Base-by-base conservation (phyloP, 2,888 invertebrate species). In the Zaprionus bogoriensis region DNA sequence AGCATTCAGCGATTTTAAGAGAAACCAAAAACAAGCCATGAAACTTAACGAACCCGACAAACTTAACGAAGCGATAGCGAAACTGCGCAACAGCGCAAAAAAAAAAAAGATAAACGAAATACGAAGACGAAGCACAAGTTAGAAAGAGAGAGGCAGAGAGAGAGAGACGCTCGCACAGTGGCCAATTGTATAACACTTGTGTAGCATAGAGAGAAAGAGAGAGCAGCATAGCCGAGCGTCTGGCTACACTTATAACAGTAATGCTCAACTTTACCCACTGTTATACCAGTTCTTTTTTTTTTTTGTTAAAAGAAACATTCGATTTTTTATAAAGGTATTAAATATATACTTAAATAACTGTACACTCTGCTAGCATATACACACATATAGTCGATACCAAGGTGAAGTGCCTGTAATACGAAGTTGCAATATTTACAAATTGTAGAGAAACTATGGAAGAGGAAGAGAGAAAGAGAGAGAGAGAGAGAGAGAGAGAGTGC, bases 371-470 rank as follows among this genome's bases (percentile, higher is more conserved):
- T n/a, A n/a, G n/a, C n/a, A n/a, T 70, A 45, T 47, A 67, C 19
- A 32, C 45, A 20, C 27, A 58, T 10, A 12, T 54, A 50, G 51
- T 36, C 38, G 19, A 47, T 61, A 58, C 39, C 60, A 87, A 67
- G 83, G 62, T 81, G 68, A 82, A 87, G 81, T 82, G 81, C 81
- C 81, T 81, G 81, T 74, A 60, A 63, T 55, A 54, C 45, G 38
- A 64, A 53, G 81, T 80, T 82, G 87, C 81, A 82, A 82, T 82
- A 87, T 82, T 84, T 87, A 87, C 81, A 61, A 62, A 51, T 57
- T 74, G 61, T 51, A 74, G 38, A 59, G 51, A 47, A 44, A 27
- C 20, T 10, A 20, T 22, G n/a, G 2, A n/a, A 41, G 5, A 36
- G 27, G 27, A 27, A 10, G 10, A 41, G 39, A 22, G 25, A 41